These are phyloP conservation scores for Drosophila murphyi DNA, from an alignment of 1,140 invertebrate species.

Conservation along the genomic window DNA sequence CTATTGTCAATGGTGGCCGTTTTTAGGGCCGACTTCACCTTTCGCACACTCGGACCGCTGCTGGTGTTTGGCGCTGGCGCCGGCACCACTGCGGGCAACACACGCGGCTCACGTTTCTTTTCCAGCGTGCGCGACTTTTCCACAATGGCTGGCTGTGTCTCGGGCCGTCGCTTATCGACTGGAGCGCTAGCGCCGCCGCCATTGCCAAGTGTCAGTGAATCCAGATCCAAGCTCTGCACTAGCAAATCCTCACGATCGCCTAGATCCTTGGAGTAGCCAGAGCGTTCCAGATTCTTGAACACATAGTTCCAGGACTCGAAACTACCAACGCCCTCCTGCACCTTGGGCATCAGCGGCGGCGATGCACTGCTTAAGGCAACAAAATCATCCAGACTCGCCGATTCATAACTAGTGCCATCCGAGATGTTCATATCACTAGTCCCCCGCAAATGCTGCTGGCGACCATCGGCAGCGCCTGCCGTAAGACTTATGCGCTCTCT, in stretches of 20 bases:
- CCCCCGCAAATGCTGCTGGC: conserved; percentile 28
- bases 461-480: conserved; percentile 38
- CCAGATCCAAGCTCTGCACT: conserved; percentile 75
- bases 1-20: conserved; percentile 63
- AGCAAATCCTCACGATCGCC: conserved; percentile 79
- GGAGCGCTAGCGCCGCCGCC: conserved; percentile 27
- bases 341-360: conserved; percentile 74
- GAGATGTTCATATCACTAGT: conserved; percentile 59
- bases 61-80: conserved; percentile 36
- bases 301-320: conserved; percentile 92
- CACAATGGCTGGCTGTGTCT: conserved; percentile 27
- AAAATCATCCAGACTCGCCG: conserved; percentile 81
- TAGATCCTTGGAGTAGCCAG: conserved; percentile 89
- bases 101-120: conserved; percentile 42
- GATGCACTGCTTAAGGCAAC: conserved; percentile 51
- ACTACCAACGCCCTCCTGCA: conserved; percentile 86
- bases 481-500: conserved; percentile 60
- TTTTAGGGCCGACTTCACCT: conserved; percentile 74
- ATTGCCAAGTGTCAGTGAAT: conserved; percentile 68
- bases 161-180: conserved; percentile 58
- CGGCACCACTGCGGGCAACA: conserved; percentile 51
- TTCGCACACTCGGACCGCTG: conserved; percentile 60
- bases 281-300: conserved; percentile 90
- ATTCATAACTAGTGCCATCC: conserved; percentile 76
- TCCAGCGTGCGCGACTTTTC: conserved; percentile 65